Base-by-base conservation (phyloP, 2,797 vertebrate genomes). In the Chelon auratus region DNA sequence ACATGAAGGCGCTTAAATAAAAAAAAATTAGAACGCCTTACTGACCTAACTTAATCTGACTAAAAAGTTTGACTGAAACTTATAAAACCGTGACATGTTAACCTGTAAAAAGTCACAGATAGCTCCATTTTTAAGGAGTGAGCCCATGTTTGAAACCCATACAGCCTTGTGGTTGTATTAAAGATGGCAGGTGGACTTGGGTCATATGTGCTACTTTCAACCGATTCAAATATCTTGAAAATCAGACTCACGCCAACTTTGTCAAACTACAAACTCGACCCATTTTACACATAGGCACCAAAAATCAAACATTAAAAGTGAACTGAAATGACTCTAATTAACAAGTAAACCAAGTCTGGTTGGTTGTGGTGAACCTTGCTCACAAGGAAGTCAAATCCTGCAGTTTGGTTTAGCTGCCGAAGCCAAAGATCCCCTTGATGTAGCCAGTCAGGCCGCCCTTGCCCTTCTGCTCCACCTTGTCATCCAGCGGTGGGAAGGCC, bases 341-440 rank as follows among this genome's bases (percentile, higher is more conserved):
- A 74, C 60, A 71, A 59, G 48, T 26, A 78, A 80, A 71, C 74
- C 61, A 77, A 58, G 61, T 68, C 61, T 56, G 72, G 40, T 47
- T 50, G 68, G 52, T 57, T 64, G n/a, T 45, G 54, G 57, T 65
- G 12, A 70, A 61, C 43, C 65, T 55, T 3, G 55, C n/a, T 42
- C 30, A 20, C 1, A 39, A 51, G 37, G 60, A 68, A 52, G 55
- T 22, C 22, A 2, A 62, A 74, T 56, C 54, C 75, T 17, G 22
- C 17, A 11, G 39, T 40, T 11, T 3, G 14, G 73, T 85, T 96
- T 98, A 99, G 94, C 97, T 98, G 89, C 97, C 96, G 70, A 99
- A 99, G 66, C 98, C 97, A 74, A 99, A 99, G 91, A 99, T 98
- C 92, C 97, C 97, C 94, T 98, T 99, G 93, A 99, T 98, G 85